Evolutionary conservation across 92 coral and sea anemone genomes (phyloP).

Genomic region (Epizoanthus illoricatus): DNA sequence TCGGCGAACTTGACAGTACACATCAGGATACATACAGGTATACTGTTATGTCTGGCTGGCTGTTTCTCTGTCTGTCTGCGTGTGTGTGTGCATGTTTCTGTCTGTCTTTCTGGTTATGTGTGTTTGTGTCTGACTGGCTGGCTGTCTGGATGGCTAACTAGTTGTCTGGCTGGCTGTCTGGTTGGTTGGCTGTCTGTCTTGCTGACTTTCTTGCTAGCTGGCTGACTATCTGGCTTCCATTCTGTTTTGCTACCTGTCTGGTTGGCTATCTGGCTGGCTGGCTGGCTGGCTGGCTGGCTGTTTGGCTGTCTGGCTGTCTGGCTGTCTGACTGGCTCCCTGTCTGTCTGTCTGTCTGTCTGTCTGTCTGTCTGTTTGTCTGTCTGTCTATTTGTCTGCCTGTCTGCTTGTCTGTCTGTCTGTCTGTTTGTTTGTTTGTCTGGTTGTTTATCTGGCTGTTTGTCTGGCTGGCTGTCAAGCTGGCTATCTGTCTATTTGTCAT

Average conservation of each 20-base stretch:
- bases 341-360: neutral
- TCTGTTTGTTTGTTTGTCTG: neutral
- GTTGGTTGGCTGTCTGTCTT: no score
- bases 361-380: neutral
- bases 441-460: neutral
- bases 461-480: neutral
- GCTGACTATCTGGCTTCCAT: no score
- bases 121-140: neutral
- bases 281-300: no score
- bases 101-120: neutral
- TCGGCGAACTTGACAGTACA: constrained; percentile 37
- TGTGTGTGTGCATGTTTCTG: neutral
- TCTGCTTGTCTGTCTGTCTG: neutral
- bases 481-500: no score
- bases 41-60: no score
- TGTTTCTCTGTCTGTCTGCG: neutral
- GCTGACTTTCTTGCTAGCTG: no score
- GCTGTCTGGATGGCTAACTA: no score
- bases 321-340: neutral
- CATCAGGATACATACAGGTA: constrained; percentile 38
- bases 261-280: no score
- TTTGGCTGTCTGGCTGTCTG: no score
- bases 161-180: no score
- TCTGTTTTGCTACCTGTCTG: no score
- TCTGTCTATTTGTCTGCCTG: neutral